Evolutionary conservation across 2,888 invertebrate genomes (phyloP), one percentile per base, ranked within the genome.

Genomic region (Idaea straminata): DNA sequence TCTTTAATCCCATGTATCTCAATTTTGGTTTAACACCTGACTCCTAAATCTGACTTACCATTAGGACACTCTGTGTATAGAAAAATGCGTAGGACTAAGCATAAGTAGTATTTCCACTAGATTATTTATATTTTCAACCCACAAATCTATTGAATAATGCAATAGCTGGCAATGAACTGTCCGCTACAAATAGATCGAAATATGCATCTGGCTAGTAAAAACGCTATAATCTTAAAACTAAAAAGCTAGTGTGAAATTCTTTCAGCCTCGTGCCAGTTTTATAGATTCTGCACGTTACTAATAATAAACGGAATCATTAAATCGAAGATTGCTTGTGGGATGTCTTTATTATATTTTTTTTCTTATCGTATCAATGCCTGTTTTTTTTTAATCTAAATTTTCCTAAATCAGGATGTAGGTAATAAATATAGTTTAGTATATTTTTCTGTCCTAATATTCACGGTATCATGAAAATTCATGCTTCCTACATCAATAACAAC

Each of bases 261-360:
- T 75, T 69, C 69, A 83, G 73, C 86, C 85, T 87, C 80, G 83
- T 79, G 80, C 86, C 79, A 83, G 74, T 77, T 86, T 77, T 69
- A 72, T 74, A 77, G 78, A 77, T 76, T 76, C 76, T 76, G 69
- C 69, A 65, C 71, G 69, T 71, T 73, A 72, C 79, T 83, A 84
- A 77, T 79, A 81, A 85, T 84, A 85, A 72, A 68, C 59, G 62
- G 57, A 73, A 71, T 72, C 75, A 78, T 75, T 72, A 73, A 68
- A 75, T 70, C 65, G 38, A 63, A 47, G 60, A 64, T n/a, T 66
- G 58, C 63, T 57, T 69, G 63, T 64, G 58, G 35, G 47, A 63
- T 68, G 65, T 69, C 60, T 66, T 63, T 15, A 63, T 64, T 47
- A 47, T 25, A 2, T 25, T 25, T 3, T 25, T 25, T 25, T 25